Percentiles rank a stretch among this genome's conserved stretches.
phyloP scores from a whole-genome alignment of 2,797 vertebrate species.

The Premnoplex brunnescens region DNA sequence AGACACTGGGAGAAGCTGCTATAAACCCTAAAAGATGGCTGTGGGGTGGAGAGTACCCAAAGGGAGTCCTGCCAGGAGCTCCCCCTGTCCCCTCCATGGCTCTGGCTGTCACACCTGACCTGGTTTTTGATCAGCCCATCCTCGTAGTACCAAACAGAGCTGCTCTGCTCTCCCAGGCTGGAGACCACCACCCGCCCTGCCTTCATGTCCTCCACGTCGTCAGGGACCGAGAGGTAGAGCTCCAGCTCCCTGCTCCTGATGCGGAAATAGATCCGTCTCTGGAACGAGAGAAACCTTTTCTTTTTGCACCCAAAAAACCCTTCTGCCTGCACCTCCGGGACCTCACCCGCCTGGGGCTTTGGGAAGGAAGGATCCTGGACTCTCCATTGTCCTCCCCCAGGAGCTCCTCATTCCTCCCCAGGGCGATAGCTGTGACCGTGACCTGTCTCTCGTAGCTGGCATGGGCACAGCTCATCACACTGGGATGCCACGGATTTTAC shows the following conservation, averaged over 20 bases:
- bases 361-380: neutral
- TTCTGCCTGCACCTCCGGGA: neutral
- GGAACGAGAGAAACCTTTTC: neutral
- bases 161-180: conserved; percentile 77
- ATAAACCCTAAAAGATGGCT: neutral
- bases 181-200: conserved; percentile 87
- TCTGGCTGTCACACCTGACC: conserved; percentile 66
- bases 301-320: neutral
- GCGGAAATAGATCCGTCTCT: conserved; percentile 87
- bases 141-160: conserved; percentile 91
- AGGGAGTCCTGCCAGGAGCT: neutral
- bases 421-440: neutral
- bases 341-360: rapidly evolving
- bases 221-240: conserved; percentile 84
- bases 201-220: conserved; percentile 88
- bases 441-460: neutral
- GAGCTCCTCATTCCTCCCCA: neutral
- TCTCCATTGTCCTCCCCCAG: rapidly evolving
- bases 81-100: rapidly evolving
- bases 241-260: conserved; percentile 82
- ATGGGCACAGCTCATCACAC: rapidly evolving
- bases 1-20: neutral
- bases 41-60: neutral
- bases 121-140: conserved; percentile 92
- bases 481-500: neutral